A percentile compares a stretch with the other conserved stretches of the same genome.
phyloP scores from a whole-genome alignment of 2,797 vertebrate genomes.

The Yasuhikotakia modesta region DNA sequence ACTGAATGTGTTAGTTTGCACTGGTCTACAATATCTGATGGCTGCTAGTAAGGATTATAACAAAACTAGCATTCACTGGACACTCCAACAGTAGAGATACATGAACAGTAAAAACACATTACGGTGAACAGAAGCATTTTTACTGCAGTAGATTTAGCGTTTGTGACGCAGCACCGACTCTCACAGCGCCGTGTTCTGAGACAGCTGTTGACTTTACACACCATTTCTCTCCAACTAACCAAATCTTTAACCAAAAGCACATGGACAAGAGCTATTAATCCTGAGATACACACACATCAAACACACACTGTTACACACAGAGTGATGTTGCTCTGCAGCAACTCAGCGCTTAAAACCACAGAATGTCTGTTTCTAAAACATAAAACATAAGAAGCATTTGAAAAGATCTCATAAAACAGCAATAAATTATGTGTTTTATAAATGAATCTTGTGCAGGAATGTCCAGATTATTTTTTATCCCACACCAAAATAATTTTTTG shows the following conservation, averaged over 20 bases:
- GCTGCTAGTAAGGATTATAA: neutral
- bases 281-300: slow-evolving; percentile 41
- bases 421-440: too few relatives aligned
- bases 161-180: slow-evolving; percentile 43
- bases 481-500: too few relatives aligned
- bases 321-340: neutral
- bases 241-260: slow-evolving; percentile 38
- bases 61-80: neutral
- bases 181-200: slow-evolving; percentile 48
- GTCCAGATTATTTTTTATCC: neutral
- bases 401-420: neutral
- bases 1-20: neutral
- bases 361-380: neutral
- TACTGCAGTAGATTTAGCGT: slow-evolving; percentile 35
- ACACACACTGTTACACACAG: neutral
- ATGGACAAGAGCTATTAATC: slow-evolving; percentile 48
- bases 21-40: neutral
- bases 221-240: slow-evolving; percentile 49
- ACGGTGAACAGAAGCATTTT: slow-evolving; percentile 50
- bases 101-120: neutral
- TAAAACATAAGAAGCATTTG: neutral
- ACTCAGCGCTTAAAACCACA: neutral
- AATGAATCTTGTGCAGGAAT: too few relatives aligned
- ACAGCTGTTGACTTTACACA: slow-evolving; percentile 54
- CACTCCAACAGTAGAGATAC: slow-evolving; percentile 9